These are phyloP conservation scores for Leuciscus waleckii DNA, from an alignment of 2,797 vertebrate genomes.

Conservation along the genomic window DNA sequence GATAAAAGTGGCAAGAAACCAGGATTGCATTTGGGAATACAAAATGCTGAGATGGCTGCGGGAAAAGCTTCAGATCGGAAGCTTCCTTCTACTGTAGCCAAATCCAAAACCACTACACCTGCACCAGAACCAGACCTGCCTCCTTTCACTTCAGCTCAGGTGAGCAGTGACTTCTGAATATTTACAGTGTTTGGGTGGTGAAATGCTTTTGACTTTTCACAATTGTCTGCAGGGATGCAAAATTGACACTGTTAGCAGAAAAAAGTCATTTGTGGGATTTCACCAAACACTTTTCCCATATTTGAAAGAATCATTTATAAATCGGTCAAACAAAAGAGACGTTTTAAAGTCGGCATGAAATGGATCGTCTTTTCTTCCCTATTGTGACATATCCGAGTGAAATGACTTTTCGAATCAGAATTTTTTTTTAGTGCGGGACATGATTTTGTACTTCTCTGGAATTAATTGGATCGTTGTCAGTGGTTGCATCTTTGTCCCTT, in stretches of 20 bases:
- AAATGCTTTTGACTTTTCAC: neutral
- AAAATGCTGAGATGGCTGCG: slow-evolving; percentile 15
- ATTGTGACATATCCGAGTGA: neutral
- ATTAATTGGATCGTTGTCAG: neutral
- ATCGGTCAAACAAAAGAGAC: neutral
- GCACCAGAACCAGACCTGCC: slow-evolving; percentile 13
- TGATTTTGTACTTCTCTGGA: neutral
- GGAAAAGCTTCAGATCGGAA: slow-evolving; percentile 50
- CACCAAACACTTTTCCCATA: neutral
- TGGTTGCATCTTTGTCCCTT: no score
- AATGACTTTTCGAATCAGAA: neutral
- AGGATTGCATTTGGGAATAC: slow-evolving; percentile 41
- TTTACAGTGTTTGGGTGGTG: neutral
- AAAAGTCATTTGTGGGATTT: neutral
- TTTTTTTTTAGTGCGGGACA: neutral
- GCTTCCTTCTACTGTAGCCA: slow-evolving; percentile 34
- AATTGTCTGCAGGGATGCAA: neutral
- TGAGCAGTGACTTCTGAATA: slow-evolving; percentile 43
- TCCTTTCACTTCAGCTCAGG: slow-evolving; percentile 60
- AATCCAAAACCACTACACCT: slow-evolving; percentile 30
- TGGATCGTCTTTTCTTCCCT: neutral
- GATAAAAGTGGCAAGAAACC: slow-evolving; percentile 56
- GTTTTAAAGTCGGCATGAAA: neutral
- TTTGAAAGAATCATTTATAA: neutral
- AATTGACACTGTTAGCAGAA: neutral